These are phyloP conservation scores for Danio aesculapii DNA, from an alignment of 2,797 vertebrate genomes.

Conservation along the genomic window DNA sequence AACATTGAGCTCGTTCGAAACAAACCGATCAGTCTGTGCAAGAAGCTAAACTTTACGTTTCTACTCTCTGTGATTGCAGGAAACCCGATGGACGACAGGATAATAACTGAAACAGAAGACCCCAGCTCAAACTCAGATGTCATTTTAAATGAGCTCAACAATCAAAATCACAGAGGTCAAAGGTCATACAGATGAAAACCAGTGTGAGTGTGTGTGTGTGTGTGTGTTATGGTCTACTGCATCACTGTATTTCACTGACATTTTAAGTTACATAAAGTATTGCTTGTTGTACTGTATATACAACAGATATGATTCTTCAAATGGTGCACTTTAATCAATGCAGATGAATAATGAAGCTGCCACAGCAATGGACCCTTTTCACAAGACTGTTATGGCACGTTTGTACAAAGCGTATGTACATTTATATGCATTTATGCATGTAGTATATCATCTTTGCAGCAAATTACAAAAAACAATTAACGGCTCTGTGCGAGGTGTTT, in stretches of 20 bases:
- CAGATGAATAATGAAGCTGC: background rate
- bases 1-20: no score
- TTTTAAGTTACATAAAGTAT: constrained; percentile 27
- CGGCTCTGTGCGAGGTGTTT: no score
- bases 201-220: background rate
- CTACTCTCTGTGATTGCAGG: constrained; percentile 63
- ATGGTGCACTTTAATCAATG: constrained; percentile 16
- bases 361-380: no score
- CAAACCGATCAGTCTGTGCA: no score
- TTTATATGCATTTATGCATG: no score
- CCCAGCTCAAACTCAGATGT: constrained; percentile 63
- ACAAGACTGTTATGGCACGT: no score
- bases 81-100: constrained; percentile 68
- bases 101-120: constrained; percentile 70
- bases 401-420: no score
- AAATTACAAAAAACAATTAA: no score
- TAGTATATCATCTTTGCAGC: no score
- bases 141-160: constrained; percentile 76
- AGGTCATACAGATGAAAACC: background rate
- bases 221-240: constrained; percentile 13
- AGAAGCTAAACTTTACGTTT: no score
- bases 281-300: constrained; percentile 1
- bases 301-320: background rate
- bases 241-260: background rate
- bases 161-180: constrained; percentile 52